These are phyloP conservation scores for Drosophila ohnishii DNA, from an alignment of 1,140 invertebrate genomes.

Conservation along the genomic window DNA sequence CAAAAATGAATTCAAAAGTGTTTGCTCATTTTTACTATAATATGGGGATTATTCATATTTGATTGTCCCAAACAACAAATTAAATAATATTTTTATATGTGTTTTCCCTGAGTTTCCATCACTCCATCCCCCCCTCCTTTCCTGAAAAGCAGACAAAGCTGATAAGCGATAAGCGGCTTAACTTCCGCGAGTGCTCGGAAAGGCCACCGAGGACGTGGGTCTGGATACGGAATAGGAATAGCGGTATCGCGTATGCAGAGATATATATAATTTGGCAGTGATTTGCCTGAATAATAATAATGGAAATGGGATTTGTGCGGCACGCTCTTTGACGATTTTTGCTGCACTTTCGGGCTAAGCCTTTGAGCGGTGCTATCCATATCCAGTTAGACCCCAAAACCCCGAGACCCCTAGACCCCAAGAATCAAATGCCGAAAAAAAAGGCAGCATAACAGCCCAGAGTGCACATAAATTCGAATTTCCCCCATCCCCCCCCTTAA, in stretches of 20 bases:
- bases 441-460: slow-evolving; percentile 23
- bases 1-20: too few relatives aligned
- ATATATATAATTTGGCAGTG: slow-evolving; percentile 45
- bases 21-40: too few relatives aligned
- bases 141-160: slow-evolving; percentile 53
- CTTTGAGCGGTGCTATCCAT: slow-evolving; percentile 35
- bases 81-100: slow-evolving; percentile 2
- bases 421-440: slow-evolving; percentile 30
- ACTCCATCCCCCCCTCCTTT: background rate
- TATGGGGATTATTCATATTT: background rate
- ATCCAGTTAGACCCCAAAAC: slow-evolving; percentile 16
- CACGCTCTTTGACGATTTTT: slow-evolving; percentile 31
- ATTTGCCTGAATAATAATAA: slow-evolving; percentile 48
- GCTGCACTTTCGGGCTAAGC: slow-evolving; percentile 38
- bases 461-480: slow-evolving; percentile 51
- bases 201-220: slow-evolving; percentile 16
- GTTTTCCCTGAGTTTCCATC: background rate
- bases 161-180: slow-evolving; percentile 78
- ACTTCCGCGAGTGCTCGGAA: slow-evolving; percentile 25
- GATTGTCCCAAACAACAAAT: background rate
- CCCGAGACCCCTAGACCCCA: slow-evolving; percentile 2
- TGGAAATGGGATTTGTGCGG: slow-evolving; percentile 41
- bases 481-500: background rate
- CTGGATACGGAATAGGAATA: slow-evolving; percentile 15
- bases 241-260: slow-evolving; percentile 11